A percentile compares a stretch with the other conserved stretches of the same genome.
phyloP scores from a whole-genome alignment of 2,113 vertebrate genomes.

The Holacanthus passer region DNA sequence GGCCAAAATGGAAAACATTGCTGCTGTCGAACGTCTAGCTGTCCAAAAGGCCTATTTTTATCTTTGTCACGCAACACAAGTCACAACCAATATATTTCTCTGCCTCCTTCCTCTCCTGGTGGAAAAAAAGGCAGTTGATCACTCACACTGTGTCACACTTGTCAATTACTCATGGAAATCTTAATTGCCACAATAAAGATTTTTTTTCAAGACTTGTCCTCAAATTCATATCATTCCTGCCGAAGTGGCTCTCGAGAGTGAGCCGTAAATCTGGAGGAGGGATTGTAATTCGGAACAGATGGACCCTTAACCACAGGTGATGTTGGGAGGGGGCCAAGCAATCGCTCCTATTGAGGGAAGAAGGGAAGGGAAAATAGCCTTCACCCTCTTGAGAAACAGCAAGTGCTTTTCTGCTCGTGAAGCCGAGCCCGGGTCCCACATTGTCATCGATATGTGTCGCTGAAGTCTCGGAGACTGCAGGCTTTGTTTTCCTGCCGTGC shows the following conservation, averaged over 20 bases:
- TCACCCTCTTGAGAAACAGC: constrained; percentile 45
- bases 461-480: constrained; percentile 34
- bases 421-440: constrained; percentile 58
- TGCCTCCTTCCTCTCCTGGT: constrained; percentile 31
- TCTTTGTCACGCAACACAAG: constrained; percentile 70
- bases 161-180: constrained; percentile 77
- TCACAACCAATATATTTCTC: constrained; percentile 62
- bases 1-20: constrained; percentile 70
- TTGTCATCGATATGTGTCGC: constrained; percentile 64
- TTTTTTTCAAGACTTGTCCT: constrained; percentile 79
- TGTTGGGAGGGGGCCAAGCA: constrained; percentile 67
- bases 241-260: constrained; percentile 66
- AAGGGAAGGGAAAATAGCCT: constrained; percentile 37
- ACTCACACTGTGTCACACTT: constrained; percentile 66
- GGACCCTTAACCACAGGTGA: constrained; percentile 86
- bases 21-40: constrained; percentile 55
- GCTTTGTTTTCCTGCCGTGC: constrained; percentile 64
- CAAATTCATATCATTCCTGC: constrained; percentile 84
- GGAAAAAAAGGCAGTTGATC: constrained; percentile 58
- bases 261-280: constrained; percentile 79
- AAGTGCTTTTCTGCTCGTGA: constrained; percentile 61
- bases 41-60: constrained; percentile 72
- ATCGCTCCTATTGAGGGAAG: constrained; percentile 59
- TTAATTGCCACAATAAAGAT: constrained; percentile 81
- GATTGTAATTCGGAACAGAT: constrained; percentile 84